Percentiles rank a stretch among this genome's conserved stretches.
These are phyloP conservation scores for Falco punctatus DNA, from an alignment of 2,113 vertebrate species.

Conservation along the genomic window DNA sequence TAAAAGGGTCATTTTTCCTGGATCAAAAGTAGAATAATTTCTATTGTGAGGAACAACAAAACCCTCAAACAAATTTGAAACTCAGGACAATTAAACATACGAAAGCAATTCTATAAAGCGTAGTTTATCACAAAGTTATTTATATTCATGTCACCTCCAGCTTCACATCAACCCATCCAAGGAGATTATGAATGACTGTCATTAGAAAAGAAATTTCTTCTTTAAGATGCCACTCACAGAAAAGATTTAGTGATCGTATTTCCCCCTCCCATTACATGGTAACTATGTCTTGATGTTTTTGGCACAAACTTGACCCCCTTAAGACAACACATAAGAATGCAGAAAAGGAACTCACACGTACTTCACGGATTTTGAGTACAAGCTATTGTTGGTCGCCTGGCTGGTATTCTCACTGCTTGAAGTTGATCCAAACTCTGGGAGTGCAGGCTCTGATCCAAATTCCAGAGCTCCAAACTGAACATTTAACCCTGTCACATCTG, in stretches of 20 bases:
- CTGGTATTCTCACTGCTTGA: slow-evolving; percentile 78
- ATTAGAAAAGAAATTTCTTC: background rate
- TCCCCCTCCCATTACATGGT: background rate
- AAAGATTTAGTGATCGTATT: background rate
- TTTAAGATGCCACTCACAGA: background rate
- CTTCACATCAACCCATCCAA: background rate
- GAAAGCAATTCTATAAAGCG: background rate
- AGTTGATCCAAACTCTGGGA: slow-evolving; percentile 84
- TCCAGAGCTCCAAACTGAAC: slow-evolving; percentile 96
- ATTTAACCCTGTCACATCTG: slow-evolving; percentile 90
- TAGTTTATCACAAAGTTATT: background rate
- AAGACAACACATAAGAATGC: background rate
- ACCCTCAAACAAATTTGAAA: background rate
- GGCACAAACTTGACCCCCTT: background rate
- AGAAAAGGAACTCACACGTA: slow-evolving; percentile 49
- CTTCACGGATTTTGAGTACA: slow-evolving; percentile 92
- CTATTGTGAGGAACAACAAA: background rate
- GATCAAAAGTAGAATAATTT: background rate
- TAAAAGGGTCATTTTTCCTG: background rate
- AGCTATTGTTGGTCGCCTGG: slow-evolving; percentile 81
- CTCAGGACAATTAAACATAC: background rate
- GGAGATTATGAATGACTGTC: background rate
- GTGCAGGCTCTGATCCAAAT: slow-evolving; percentile 90
- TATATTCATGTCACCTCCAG: background rate
- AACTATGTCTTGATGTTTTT: background rate